phyloP scores from a whole-genome alignment of 2,888 invertebrate genomes.

The Bellardia pandia region DNA sequence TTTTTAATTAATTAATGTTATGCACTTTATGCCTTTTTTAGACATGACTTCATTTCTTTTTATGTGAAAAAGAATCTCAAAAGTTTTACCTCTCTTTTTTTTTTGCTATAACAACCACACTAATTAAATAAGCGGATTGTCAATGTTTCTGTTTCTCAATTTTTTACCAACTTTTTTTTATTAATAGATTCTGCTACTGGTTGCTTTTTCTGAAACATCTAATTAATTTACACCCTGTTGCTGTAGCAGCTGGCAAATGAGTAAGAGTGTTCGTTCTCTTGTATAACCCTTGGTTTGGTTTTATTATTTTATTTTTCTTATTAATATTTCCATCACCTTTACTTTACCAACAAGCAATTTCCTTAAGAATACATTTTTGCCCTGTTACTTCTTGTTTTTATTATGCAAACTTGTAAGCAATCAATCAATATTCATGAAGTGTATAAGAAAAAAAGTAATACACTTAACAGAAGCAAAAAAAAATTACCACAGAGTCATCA shows the following conservation, averaged over 20 bases:
- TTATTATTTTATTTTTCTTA: background rate
- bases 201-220: slow-evolving; percentile 34
- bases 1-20: slow-evolving; percentile 8
- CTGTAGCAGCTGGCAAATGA: slow-evolving; percentile 3
- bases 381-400: slow-evolving; percentile 51
- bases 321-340: slow-evolving; percentile 49
- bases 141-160: slow-evolving; percentile 10
- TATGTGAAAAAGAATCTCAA: background rate
- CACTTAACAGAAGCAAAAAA: slow-evolving; percentile 7
- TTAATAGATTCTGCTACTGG: slow-evolving; percentile 25
- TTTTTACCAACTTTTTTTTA: slow-evolving; percentile 12
- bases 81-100: background rate
- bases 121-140: slow-evolving; percentile 54
- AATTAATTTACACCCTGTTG: slow-evolving; percentile 52
- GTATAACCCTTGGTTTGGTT: background rate
- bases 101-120: slow-evolving; percentile 13
- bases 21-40: background rate
- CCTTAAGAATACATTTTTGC: slow-evolving; percentile 52
- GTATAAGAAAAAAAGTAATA: slow-evolving; percentile 25
- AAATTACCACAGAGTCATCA: slow-evolving; percentile 60
- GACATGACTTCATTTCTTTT: slow-evolving; percentile 1
- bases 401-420: slow-evolving; percentile 69
- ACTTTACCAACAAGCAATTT: slow-evolving; percentile 59
- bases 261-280: background rate
- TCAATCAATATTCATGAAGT: slow-evolving; percentile 75